Evolutionary conservation across 1,140 invertebrate genomes (phyloP), one percentile per base, ranked within the genome.

Genomic region (Calliphora vicina): DNA sequence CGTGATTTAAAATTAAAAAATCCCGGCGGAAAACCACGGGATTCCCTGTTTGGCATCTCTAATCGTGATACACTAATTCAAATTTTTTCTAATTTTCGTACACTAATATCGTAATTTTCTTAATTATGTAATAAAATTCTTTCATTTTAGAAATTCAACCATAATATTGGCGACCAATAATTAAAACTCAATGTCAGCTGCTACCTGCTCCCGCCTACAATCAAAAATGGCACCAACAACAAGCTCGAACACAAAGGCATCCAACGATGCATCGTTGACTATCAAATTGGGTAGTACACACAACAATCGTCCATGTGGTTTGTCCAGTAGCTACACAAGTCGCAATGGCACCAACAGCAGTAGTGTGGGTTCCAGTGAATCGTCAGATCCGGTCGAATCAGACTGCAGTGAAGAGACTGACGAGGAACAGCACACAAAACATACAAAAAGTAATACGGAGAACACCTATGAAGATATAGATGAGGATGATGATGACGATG

Each of bases 321-420:
- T 45, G 5, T 25, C 74, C 8, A 80, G 43, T 61, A 25, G 81
- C 50, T 76, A 78, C 73, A 76, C 20, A 2, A 25, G n/a, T 10
- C 61, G n/a, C 12, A 61, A 26, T 43, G 42, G 84, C 15, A 61
- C 80, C 20, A 83, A 83, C 57, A 82, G 85, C 61, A 85, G 84
- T 80, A 88, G 85, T 27, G 84, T 86, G 10, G 86, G 86, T 57
- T 88, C 87, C 71, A 88, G 87, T 84, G 89, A 89, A 84, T 90
- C 88, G 73, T 90, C 89, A 80, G 89, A 90, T 88, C 88, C 88
- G 2, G 76, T 90, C 42, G 89, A 89, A 73, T 90, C 88, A 4
- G 89, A 90, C 73, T 90, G 87, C 72, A 89, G 88, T 61, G 88
- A 90, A 78, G 88, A 89, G 57, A 85, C 84, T 29, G 84, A 85